A percentile compares a stretch with the other conserved stretches of the same genome.
These are phyloP conservation scores for Fulica atra DNA, from an alignment of 2,113 vertebrate species.

Conservation along the genomic window DNA sequence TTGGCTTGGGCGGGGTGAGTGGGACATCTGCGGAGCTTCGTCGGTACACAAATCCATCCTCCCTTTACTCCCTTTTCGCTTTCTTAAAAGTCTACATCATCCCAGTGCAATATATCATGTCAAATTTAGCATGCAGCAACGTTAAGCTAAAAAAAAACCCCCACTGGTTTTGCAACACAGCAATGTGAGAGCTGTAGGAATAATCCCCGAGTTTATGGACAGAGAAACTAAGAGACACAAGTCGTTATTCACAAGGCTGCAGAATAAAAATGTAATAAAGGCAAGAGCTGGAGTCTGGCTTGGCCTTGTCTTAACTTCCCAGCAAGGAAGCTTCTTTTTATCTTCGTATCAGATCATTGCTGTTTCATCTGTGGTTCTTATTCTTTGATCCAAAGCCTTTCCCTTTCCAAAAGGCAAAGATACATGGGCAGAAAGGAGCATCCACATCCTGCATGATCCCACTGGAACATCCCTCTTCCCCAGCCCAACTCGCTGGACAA, in stretches of 20 bases:
- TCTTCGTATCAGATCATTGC: background rate
- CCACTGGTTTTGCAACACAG: background rate
- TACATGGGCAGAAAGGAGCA: background rate
- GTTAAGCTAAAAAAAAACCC: background rate
- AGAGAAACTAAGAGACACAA: background rate
- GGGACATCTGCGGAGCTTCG: background rate
- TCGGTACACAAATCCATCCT: background rate
- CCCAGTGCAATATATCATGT: background rate
- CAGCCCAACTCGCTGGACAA: rapidly evolving
- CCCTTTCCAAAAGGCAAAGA: background rate
- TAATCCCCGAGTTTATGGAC: background rate
- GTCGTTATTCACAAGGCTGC: background rate
- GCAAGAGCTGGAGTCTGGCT: background rate
- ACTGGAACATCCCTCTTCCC: background rate
- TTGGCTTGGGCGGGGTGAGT: background rate
- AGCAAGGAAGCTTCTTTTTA: background rate
- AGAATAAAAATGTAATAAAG: background rate
- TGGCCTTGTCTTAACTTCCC: background rate
- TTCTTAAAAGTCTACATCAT: background rate
- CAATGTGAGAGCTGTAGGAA: background rate
- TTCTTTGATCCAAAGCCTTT: background rate
- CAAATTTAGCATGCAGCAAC: background rate
- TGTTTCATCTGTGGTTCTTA: background rate
- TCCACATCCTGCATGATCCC: rapidly evolving
- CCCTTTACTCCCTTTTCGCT: background rate